Base-by-base conservation (phyloP, 2,113 vertebrate species). In the Saimiri boliviensis region DNA sequence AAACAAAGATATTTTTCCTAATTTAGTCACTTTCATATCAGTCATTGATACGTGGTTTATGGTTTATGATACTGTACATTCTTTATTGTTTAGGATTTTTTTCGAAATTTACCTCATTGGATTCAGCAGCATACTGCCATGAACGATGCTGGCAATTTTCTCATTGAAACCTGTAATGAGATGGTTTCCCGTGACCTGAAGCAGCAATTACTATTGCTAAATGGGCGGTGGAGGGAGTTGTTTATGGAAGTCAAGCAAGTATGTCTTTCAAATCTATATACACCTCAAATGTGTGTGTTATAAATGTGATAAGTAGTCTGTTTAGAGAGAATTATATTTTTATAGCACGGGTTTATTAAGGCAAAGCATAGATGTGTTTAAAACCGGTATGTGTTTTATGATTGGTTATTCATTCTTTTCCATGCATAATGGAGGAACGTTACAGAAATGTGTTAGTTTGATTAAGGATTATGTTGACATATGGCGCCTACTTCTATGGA, bases 71-170 rank as follows among this genome's bases (percentile, higher is more conserved):
- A 14, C 0, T 0, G 14, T 54, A 0, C 20, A 0, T 81, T 95
- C 30, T 83, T 84, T 87, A 19, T 80, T 47, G 5, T 74, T 89
- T 70, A 99, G 99, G 99, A 99, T 81, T 99, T 99, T 93, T 99
- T 99, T 74, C 96, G 98, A 7, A 98, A 98, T 74, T 98, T 99
- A 89, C 98, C 98, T 96, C 98, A 99, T 54, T 98, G 99, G 99
- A 99, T 99, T 89, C 99, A 99, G 96, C 99, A 99, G 96, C 99
- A 99, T 96, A 99, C 99, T 94, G 99, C 99, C 96, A 99, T 99
- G 99, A 99, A 99, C 5, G 99, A 99, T 73, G 99, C 99, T 7
- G 99, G 99, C 56, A 99, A 99, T 98, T 99, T 99, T 96, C 99
- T 99, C 4, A 99, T 99, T 35, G 99, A 99, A 98, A 99, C 99